Evolutionary conservation across 2,888 invertebrate species (phyloP).

Genomic region (Tenthredo amoena): DNA sequence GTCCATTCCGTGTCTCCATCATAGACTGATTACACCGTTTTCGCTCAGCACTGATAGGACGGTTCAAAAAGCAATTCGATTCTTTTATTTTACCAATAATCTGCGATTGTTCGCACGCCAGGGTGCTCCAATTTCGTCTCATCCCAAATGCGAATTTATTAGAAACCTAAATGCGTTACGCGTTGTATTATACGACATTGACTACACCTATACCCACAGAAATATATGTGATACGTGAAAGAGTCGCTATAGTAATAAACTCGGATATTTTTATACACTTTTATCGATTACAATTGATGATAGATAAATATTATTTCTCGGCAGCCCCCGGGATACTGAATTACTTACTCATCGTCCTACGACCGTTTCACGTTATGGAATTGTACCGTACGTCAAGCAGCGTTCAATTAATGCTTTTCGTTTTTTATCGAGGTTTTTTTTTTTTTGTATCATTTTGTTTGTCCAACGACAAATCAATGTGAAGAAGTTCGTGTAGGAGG

Average conservation of each 20-base stretch:
- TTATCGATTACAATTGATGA: constrained; percentile 20
- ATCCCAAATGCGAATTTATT: neutral
- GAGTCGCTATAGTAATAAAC: neutral
- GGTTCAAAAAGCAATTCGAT: constrained; percentile 9
- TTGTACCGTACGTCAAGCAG: constrained; percentile 18
- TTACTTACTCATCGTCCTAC: neutral
- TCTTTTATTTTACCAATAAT: constrained; percentile 22
- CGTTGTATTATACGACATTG: neutral
- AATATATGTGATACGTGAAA: neutral
- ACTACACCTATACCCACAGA: neutral
- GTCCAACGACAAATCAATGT: constrained; percentile 19
- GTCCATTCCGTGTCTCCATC: constrained; percentile 40
- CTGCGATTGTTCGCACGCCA: constrained; percentile 31
- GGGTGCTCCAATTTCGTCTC: constrained; percentile 9
- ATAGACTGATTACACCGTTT: constrained; percentile 35
- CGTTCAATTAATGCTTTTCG: neutral
- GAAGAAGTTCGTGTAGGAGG: neutral
- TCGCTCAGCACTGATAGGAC: constrained; percentile 8
- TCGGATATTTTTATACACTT: neutral
- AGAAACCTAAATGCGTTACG: neutral
- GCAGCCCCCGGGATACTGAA: neutral
- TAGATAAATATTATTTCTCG: constrained; percentile 5
- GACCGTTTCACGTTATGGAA: constrained; percentile 7
- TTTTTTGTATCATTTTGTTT: neutral
- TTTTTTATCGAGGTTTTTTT: neutral